These are phyloP conservation scores for Xanthia togata DNA, from an alignment of 2,888 invertebrate species.

Conservation along the genomic window DNA sequence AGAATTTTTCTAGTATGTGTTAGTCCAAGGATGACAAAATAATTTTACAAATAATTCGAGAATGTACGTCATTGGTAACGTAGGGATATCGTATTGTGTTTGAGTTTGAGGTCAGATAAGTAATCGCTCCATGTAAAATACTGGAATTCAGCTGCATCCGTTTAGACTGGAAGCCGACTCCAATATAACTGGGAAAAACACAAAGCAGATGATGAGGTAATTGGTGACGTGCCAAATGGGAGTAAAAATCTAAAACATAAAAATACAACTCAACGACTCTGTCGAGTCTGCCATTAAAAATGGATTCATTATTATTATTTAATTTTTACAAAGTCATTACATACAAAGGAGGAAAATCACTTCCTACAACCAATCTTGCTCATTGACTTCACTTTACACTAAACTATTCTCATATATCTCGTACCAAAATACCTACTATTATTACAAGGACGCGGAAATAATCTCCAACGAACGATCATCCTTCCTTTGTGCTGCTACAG, in stretches of 20 bases:
- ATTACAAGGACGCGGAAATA: not conserved
- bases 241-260: too few species aligned
- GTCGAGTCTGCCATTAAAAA: not conserved
- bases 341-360: not conserved
- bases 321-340: not conserved
- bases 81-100: not conserved
- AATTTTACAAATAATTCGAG: not conserved
- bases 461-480: not conserved
- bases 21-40: not conserved
- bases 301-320: not conserved
- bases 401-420: not conserved
- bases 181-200: too few species aligned
- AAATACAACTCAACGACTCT: too few species aligned
- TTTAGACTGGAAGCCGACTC: too few species aligned
- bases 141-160: too few species aligned
- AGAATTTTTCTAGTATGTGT: not conserved
- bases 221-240: not conserved
- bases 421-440: not conserved
- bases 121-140: too few species aligned
- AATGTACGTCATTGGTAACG: not conserved
- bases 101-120: too few species aligned
- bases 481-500: conserved; percentile 16
- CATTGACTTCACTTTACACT: too few species aligned
- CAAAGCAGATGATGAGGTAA: not conserved
- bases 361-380: too few species aligned